Conservation (phyloP, 2,888 invertebrate genomes). For the Bellardia pandia region DNA sequence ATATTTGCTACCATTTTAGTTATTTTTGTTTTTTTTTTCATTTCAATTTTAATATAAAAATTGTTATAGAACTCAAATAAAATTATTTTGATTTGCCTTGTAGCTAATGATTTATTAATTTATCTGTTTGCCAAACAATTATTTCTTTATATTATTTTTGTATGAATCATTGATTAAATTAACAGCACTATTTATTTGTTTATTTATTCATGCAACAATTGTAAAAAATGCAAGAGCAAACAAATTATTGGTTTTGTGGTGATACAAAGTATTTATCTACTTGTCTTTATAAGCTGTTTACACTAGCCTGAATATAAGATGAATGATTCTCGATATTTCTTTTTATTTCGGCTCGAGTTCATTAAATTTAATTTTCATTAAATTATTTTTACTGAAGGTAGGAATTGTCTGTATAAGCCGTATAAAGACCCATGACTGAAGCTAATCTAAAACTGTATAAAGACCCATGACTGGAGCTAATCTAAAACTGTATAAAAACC, state of each 20-base stretch:
- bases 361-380: too few species aligned
- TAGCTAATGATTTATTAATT: background rate
- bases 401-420: too few species aligned
- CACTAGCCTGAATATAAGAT: background rate
- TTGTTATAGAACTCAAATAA: background rate
- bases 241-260: conserved; percentile 4
- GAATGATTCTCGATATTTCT: too few species aligned
- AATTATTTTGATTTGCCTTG: background rate
- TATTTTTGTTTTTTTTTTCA: background rate
- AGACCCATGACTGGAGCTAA: too few species aligned
- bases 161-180: conserved; percentile 36
- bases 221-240: conserved; percentile 35
- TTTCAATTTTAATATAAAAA: background rate
- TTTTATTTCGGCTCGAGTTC: too few species aligned
- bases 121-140: background rate
- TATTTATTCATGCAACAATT: conserved; percentile 21
- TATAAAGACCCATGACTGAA: too few species aligned
- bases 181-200: conserved; percentile 5
- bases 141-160: background rate
- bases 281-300: background rate
- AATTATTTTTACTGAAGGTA: too few species aligned
- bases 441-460: too few species aligned
- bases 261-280: conserved; percentile 23
- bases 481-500: too few species aligned
- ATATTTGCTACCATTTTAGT: too few species aligned